Evolutionary conservation across 1,140 invertebrate genomes (phyloP).

Genomic region (Drosophila guanche): DNA sequence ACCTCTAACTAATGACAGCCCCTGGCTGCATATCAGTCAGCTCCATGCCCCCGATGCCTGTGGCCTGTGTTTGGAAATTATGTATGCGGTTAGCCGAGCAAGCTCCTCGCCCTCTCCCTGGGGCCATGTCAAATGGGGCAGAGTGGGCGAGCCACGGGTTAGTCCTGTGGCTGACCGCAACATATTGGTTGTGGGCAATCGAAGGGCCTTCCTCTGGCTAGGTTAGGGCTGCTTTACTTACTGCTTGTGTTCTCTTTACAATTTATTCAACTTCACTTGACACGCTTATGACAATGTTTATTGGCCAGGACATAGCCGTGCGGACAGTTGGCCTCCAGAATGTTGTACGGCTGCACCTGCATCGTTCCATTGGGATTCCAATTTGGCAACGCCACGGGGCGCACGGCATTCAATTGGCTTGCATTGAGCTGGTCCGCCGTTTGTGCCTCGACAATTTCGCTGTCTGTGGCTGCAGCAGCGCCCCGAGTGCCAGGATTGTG

Average conservation of each 20-base stretch:
- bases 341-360: slow-evolving; percentile 68
- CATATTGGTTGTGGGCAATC: slow-evolving; percentile 31
- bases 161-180: slow-evolving; percentile 30
- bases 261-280: slow-evolving; percentile 30
- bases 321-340: slow-evolving; percentile 68
- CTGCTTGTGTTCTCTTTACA: not conserved
- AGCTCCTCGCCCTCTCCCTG: slow-evolving; percentile 10
- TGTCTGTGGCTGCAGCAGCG: slow-evolving; percentile 31
- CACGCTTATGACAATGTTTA: slow-evolving; percentile 73
- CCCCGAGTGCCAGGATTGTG: slow-evolving; percentile 15
- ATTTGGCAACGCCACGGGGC: not conserved
- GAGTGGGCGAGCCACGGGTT: slow-evolving; percentile 16
- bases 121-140: slow-evolving; percentile 6
- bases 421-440: slow-evolving; percentile 7
- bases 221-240: too few relatives aligned
- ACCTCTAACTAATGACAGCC: slow-evolving; percentile 67
- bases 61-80: slow-evolving; percentile 55
- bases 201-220: not conserved
- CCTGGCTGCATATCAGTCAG: slow-evolving; percentile 51
- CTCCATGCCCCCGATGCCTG: slow-evolving; percentile 26
- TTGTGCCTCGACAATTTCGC: slow-evolving; percentile 61
- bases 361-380: slow-evolving; percentile 37
- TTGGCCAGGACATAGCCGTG: slow-evolving; percentile 68
- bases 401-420: not conserved
- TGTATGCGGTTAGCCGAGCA: slow-evolving; percentile 42